These are phyloP conservation scores for Tor tambroides DNA, from an alignment of 2,113 vertebrate genomes.

Conservation along the genomic window DNA sequence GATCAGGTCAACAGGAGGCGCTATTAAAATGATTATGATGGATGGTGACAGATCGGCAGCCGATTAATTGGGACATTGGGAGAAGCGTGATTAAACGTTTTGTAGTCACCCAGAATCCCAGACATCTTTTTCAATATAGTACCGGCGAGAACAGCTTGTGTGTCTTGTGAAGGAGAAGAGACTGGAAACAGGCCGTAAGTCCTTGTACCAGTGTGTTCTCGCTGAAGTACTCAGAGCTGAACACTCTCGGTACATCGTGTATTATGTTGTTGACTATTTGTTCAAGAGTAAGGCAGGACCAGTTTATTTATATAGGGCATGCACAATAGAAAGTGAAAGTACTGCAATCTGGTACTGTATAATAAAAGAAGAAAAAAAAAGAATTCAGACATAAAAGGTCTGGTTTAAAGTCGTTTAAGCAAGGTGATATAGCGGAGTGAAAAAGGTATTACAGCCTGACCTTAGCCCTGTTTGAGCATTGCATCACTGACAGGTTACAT, in stretches of 20 bases:
- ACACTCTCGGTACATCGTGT: background rate
- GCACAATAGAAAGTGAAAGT: background rate
- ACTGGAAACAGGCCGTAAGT: background rate
- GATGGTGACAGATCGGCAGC: constrained; percentile 75
- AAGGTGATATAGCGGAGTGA: no score
- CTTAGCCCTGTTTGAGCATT: no score
- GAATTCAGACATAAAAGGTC: background rate
- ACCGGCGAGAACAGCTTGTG: constrained; percentile 49
- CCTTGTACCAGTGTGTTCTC: background rate
- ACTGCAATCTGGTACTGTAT: background rate
- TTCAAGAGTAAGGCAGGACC: background rate
- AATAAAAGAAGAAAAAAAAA: background rate
- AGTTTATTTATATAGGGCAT: background rate
- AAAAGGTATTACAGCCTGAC: no score
- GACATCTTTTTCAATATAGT: constrained; percentile 48
- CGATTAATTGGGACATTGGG: constrained; percentile 72
- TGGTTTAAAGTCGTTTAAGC: background rate
- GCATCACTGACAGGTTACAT: no score
- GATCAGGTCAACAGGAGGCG: constrained; percentile 81
- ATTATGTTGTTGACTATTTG: background rate
- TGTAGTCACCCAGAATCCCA: constrained; percentile 61
- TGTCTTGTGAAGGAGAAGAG: background rate
- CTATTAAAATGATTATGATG: constrained; percentile 83
- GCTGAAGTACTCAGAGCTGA: background rate
- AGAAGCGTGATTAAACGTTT: constrained; percentile 63